Base-by-base conservation (phyloP, 2,113 vertebrate species). In the Pheucticus melanocephalus region DNA sequence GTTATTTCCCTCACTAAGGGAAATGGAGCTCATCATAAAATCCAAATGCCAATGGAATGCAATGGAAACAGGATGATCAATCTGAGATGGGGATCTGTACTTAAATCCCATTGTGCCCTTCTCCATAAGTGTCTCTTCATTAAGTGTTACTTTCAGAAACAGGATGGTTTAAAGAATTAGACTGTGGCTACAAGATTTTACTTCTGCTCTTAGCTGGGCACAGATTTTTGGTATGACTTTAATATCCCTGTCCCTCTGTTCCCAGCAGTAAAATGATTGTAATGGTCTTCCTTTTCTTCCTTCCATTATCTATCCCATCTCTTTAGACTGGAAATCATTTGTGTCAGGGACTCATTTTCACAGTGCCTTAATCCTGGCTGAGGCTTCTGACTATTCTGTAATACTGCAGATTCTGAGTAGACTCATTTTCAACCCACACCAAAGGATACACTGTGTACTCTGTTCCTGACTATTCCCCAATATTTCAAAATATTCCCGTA, bases 11-110 rank as follows among this genome's bases (percentile, higher is more conserved):
- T 80, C 81, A 7, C 51, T n/a, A 6, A 76, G 82, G 93, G 88
- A 96, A 97, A 91, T 24, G 22, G 81, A 84, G 85, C 48, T 96
- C 82, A 77, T 90, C 82, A 71, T 56, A 81, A 96, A 81, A 96
- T 53, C 76, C 35, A 48, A 83, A 35, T 90, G 86, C 78, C 93
- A 73, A 3, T 73, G 93, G 84, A 89, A 92, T 10, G 57, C 78
- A 59, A 28, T 88, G 92, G 85, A 56, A 95, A 92, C 51, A 88
- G 82, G 68, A 70, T 86, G 85, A 94, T 95, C 94, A 80, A 54
- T 94, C 56, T 53, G 60, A 80, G 69, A 71, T 39, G 76, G 71
- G 33, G 87, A 86, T 77, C 60, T 90, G 79, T 79, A 44, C 82
- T 93, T 60, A 17, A 0, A 13, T 88, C 70, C 82, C 66, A n/a